phyloP scores from a whole-genome alignment of 2,888 invertebrate species.

The Orthosia incerta region DNA sequence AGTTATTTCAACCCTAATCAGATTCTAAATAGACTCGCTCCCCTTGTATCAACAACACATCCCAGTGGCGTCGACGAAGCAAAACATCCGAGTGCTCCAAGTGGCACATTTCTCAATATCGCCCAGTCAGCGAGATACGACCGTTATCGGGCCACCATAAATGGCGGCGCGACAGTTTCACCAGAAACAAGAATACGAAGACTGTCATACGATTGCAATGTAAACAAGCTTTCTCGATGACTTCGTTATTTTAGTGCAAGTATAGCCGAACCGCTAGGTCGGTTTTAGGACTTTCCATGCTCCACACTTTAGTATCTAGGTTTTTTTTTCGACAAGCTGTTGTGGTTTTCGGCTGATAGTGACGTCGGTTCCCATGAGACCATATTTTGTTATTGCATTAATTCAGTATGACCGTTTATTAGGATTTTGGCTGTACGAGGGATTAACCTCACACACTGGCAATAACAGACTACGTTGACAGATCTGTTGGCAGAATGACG shows the following conservation, averaged over 20 bases:
- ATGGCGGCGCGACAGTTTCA: constrained; percentile 71
- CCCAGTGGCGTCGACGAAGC: constrained; percentile 30
- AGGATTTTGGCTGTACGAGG: not conserved
- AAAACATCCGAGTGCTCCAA: constrained; percentile 53
- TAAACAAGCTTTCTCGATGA: constrained; percentile 73
- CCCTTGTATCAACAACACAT: constrained; percentile 38
- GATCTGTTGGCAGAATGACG: constrained; percentile 9
- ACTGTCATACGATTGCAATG: constrained; percentile 71
- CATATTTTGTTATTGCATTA: constrained; percentile 1
- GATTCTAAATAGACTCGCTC: constrained; percentile 32
- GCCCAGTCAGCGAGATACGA: constrained; percentile 50
- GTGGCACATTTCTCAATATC: constrained; percentile 61
- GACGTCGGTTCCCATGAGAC: not conserved
- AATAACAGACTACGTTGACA: constrained; percentile 1
- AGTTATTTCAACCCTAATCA: constrained; percentile 42
- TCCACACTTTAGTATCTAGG: not conserved
- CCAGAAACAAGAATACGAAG: constrained; percentile 74
- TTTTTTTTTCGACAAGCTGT: not conserved
- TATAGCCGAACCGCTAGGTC: constrained; percentile 12
- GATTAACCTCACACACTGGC: not conserved
- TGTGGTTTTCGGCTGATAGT: not conserved
- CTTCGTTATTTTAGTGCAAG: constrained; percentile 43
- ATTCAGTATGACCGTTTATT: not conserved
- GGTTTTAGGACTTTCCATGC: constrained; percentile 11
- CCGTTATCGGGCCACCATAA: constrained; percentile 70